Evolutionary conservation across 2,888 invertebrate species (phyloP), one percentile per base, ranked within the genome.

Genomic region (Ochlodes sylvanus): DNA sequence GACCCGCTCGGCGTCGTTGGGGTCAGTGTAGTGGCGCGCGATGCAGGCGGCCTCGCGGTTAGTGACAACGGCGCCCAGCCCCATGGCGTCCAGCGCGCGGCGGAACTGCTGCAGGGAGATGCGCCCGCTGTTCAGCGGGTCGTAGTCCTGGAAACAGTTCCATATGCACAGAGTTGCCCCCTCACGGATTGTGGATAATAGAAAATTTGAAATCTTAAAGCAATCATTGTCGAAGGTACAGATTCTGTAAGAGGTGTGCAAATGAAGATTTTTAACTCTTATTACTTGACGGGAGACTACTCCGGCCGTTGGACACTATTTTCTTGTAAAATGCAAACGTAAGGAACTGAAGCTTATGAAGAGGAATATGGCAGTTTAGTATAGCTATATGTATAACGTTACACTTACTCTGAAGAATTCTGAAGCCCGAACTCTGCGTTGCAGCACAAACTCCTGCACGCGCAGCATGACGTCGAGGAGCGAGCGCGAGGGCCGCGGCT

Each of bases 91-190:
- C 70, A 97, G 83, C 5, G 95, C 96, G 72, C 97, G 95, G 55
- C 95, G 94, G 83, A 97, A 97, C 84, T 96, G 96, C 74, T 95
- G 94, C 70, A 94, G 94, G 0, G 95, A 94, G 61, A 97, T 94
- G 77, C 94, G 94, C 0, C 97, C 97, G 69, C 94, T 89, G 78
- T 96, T 95, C 70, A 96, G 83, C 0, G 94, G 88, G 88, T 97
- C 97, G 79, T 94, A 97, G 77, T 95, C 95, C 96, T 96, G 78
- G 10, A 66, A n/a, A 21, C 19, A 52, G 21, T 6, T 21, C 14
- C 12, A 38, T 10, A 0, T 27, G 5, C 5, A 27, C 27, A 4
- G 27, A 27, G 27, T n/a, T n/a, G 5, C 27, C 2, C 2, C 27
- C 27, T 2, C 3, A 27, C 27, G 27, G 27, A 5, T 27, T 4